A percentile compares a stretch with the other conserved stretches of the same genome.
Evolutionary conservation across 2,888 invertebrate species (phyloP).

Genomic region (Myathropa florea): DNA sequence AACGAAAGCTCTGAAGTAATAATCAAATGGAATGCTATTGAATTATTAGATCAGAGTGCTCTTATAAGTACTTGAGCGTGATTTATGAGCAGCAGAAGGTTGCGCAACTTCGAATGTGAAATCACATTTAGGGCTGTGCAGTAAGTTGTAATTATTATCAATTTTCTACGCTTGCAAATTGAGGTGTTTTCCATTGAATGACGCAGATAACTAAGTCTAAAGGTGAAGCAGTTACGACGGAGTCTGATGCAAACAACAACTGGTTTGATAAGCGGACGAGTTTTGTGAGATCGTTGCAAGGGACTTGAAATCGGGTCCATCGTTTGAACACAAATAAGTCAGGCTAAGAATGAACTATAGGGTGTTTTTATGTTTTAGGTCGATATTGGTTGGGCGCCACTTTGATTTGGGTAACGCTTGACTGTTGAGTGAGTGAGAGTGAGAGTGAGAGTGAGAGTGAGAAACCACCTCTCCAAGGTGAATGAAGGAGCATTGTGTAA

Average conservation of each 20-base stretch:
- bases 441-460: too few relatives aligned
- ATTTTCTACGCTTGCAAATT: neutral
- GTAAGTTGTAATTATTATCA: neutral
- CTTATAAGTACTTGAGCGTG: neutral
- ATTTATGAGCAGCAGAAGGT: neutral
- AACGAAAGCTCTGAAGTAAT: neutral
- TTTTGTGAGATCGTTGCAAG: too few relatives aligned
- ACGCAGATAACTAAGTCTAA: neutral
- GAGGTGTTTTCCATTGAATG: neutral
- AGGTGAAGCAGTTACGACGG: neutral
- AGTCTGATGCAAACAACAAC: neutral
- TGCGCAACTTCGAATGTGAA: neutral
- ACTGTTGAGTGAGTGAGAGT: too few relatives aligned
- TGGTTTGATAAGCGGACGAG: neutral
- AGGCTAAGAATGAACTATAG: too few relatives aligned
- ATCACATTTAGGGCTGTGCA: neutral
- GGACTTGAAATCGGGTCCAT: too few relatives aligned
- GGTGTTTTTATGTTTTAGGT: too few relatives aligned
- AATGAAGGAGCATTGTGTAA: too few relatives aligned
- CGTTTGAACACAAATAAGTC: too few relatives aligned
- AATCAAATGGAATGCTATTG: neutral
- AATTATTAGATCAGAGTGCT: slow-evolving; percentile 4
- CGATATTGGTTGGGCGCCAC: too few relatives aligned
- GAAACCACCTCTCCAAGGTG: too few relatives aligned
- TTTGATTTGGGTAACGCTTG: too few relatives aligned